Evolutionary conservation across 2,797 vertebrate species (phyloP), one percentile per base, ranked within the genome.

Genomic region (Chloroceryle inda): DNA sequence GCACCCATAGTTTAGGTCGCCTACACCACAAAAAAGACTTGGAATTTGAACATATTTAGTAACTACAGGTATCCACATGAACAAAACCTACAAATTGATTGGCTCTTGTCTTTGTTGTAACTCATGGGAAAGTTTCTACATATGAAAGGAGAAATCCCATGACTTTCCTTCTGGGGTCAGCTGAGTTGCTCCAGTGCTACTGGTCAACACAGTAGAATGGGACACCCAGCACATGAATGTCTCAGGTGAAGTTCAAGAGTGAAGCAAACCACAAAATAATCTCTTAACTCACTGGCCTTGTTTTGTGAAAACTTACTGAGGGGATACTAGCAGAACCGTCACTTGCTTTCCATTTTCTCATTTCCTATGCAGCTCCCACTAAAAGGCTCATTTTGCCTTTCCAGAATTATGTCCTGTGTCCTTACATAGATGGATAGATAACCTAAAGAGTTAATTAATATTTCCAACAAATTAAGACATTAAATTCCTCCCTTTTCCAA

Each of bases 401-500:
- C 10, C 38, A 69, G 45, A 64, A n/a, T 24, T 31, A 37, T 24
- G 17, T 62, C 4, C 24, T 73, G 5, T 55, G 24, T 61, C 20
- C 31, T 79, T 63, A 81, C 8, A n/a, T 6, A 89, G 38, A 8
- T 13, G 23, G 12, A 40, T 20, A 76, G 17, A 44, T 76, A 74
- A 71, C 5, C 20, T 69, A 68, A 44, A 62, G 0, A 52, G 10
- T 21, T 77, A 72, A 55, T 33, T 24, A 67, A 58, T 33, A 3
- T 24, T 90, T 94, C 29, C n/a, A 89, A 77, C 1, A 33, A 85
- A 37, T 37, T 9, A n/a, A 37, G 67, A 27, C 26, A 58, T 62
- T 66, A 1, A 55, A 45, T 81, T 69, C 0, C 24, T 1, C 2
- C 2, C 0, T 15, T 81, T 77, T 68, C 4, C 2, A 66, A 59